Conservation (phyloP, 2,113 vertebrate species). For the Athene cunicularia region DNA sequence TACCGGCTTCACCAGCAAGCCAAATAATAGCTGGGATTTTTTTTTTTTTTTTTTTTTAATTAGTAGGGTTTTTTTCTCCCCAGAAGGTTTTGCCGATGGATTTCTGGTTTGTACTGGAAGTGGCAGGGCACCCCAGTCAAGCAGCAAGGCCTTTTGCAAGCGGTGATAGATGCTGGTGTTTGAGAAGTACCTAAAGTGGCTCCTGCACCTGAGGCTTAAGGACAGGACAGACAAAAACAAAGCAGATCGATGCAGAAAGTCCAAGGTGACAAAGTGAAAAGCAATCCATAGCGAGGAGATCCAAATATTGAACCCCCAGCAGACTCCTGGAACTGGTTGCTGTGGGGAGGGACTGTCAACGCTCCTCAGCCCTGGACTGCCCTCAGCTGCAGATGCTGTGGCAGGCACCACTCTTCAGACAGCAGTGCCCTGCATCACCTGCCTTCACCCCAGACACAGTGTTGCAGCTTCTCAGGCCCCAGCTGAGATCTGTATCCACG, state of each 20-base stretch:
- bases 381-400: no score
- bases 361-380: neutral
- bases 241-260: neutral
- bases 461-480: neutral
- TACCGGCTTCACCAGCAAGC: neutral
- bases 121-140: neutral
- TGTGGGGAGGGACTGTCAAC: neutral
- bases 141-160: neutral
- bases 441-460: neutral
- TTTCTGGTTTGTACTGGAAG: neutral
- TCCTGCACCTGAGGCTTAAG: neutral
- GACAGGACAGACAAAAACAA: neutral
- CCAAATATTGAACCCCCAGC: neutral
- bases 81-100: accelerated
- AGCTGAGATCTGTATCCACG: neutral
- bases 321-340: neutral
- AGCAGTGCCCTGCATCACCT: accelerated
- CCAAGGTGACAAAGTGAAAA: neutral
- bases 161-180: neutral
- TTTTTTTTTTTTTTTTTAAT: neutral
- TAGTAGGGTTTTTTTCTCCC: no score
- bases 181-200: neutral
- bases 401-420: neutral
- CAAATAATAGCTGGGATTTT: neutral
- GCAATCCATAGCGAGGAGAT: accelerated